Evolutionary conservation across 64 coral and sea anemone species (phyloP), one percentile per base, ranked within the genome.

Genomic region (Montipora sp.): DNA sequence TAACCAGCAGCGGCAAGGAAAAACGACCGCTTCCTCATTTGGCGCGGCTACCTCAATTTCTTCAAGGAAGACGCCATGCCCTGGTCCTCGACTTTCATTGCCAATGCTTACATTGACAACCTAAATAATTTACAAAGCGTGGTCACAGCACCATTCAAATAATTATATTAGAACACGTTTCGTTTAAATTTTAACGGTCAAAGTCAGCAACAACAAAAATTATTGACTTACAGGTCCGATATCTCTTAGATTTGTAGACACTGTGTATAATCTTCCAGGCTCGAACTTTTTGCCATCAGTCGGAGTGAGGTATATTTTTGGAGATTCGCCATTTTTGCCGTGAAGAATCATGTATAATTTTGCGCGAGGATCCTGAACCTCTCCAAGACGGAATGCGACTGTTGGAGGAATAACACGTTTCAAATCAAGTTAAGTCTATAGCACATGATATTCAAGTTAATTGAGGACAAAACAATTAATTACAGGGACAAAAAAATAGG

Each of bases 1-100:
- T 45, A 98, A 81, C 97, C 97, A 98, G 19, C 94, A 90, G 43
- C 92, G 94, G 72, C 97, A 96, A 4, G 97, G 94, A 63, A 96
- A 98, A 10, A 96, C 7, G 50, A 89, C 78, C 15, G 91, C 75
- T n/a, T 93, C 84, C 48, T 94, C 93, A 75, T 59, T 84, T 48
- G 94, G 94, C 22, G 94, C 91, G 5, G 48, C 73, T 2, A 98
- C 80, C 44, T 95, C 92, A 0, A 98, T 94, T 80, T 96, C 97
- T 51, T 98, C 97, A 15, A 98, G 88, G 74, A 94, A 94, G 48
- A 95, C 85, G 16, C 91, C 94, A 63, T 93, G 87, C 16, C 94
- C 97, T 19, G 91, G 91, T 71, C 97, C 97, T 23, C 90, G 90
- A 77, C 95, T 89, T 59, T 98, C 97, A n/a, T 98, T 95, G 47